Evolutionary conservation across 1,140 invertebrate genomes (phyloP).

Genomic region (Camponotus vicinus): DNA sequence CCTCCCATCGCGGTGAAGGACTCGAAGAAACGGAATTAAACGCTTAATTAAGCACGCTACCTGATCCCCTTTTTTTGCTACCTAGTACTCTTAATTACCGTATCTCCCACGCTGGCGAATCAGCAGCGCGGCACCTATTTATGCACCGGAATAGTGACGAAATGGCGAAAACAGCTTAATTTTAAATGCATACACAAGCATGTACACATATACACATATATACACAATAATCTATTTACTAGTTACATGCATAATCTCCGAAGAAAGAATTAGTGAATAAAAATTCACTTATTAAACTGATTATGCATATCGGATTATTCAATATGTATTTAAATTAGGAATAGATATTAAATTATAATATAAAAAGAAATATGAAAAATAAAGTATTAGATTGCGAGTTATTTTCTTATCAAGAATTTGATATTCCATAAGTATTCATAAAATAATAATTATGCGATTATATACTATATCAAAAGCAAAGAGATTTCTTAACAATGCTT

Average conservation of each 20-base stretch:
- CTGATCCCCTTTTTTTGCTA: constrained; percentile 41
- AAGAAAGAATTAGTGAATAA: too few relatives aligned
- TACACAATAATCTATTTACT: too few relatives aligned
- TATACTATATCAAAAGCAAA: background rate
- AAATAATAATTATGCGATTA: background rate
- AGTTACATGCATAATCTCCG: too few relatives aligned
- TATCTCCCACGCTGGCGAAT: constrained; percentile 21
- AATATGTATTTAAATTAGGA: background rate
- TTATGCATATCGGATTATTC: background rate
- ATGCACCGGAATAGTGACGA: background rate
- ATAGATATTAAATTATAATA: background rate
- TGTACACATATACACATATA: too few relatives aligned
- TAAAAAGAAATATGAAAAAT: background rate
- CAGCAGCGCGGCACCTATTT: background rate
- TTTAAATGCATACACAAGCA: background rate
- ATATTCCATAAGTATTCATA: constrained; percentile 4
- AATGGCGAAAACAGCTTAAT: background rate
- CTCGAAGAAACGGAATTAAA: constrained; percentile 65
- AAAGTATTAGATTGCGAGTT: background rate
- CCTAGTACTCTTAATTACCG: constrained; percentile 43
- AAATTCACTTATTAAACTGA: too few relatives aligned
- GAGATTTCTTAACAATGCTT: background rate
- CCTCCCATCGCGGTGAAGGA: background rate
- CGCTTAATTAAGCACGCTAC: constrained; percentile 66
- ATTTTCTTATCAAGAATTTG: background rate